phyloP scores from a whole-genome alignment of 2,797 vertebrate species.

The Falco columbarius region DNA sequence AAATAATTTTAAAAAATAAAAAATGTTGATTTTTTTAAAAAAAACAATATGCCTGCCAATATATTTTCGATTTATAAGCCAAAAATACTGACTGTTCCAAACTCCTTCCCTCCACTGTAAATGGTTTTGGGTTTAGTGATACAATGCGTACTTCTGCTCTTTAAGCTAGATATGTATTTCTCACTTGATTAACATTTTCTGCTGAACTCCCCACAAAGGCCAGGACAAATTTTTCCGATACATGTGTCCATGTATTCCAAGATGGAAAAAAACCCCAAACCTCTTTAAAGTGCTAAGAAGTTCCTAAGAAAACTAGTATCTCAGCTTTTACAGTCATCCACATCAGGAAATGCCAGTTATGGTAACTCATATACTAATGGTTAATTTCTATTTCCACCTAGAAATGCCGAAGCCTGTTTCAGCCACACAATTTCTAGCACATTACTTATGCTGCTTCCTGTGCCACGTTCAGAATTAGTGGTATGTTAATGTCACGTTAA shows the following conservation, averaged over 20 bases:
- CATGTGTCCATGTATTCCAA: not conserved
- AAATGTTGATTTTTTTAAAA: no score
- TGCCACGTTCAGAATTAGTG: not conserved
- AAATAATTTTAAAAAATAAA: no score
- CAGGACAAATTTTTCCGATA: not conserved
- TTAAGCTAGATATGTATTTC: not conserved
- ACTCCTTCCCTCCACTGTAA: not conserved
- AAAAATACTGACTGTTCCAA: not conserved
- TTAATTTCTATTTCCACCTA: not conserved
- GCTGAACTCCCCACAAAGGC: not conserved
- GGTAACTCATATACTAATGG: not conserved
- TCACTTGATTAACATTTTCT: not conserved
- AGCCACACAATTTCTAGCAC: not conserved
- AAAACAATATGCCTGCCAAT: not conserved
- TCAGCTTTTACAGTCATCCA: not conserved
- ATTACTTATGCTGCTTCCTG: not conserved
- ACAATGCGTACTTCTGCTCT: not conserved
- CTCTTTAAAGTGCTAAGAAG: not conserved
- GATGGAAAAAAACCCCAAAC: rapidly evolving
- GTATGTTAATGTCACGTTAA: not conserved
- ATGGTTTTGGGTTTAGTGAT: not conserved
- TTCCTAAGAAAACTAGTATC: not conserved
- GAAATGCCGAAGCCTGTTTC: not conserved
- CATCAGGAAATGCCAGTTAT: constrained; percentile 28
- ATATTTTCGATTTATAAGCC: not conserved